These are phyloP conservation scores for Creontiades dilutus DNA, from an alignment of 2,888 invertebrate genomes.

Conservation along the genomic window DNA sequence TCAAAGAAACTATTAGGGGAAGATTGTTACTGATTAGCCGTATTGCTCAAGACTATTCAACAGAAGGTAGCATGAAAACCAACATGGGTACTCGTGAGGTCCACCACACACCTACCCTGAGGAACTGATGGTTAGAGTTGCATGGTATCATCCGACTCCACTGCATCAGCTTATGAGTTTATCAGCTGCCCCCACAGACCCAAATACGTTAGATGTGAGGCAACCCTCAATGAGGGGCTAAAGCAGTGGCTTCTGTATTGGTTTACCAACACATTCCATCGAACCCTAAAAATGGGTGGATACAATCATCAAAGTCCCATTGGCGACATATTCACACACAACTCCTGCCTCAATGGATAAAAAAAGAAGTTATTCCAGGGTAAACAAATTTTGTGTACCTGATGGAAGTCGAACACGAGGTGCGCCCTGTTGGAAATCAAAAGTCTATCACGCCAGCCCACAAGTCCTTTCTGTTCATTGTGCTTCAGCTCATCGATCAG, in stretches of 20 bases:
- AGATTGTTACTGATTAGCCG: slow-evolving; percentile 1
- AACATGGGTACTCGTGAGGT: not conserved
- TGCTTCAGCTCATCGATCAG: slow-evolving; percentile 96
- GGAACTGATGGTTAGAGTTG: slow-evolving; percentile 9
- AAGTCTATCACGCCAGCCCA: slow-evolving; percentile 89
- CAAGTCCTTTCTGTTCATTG: slow-evolving; percentile 93
- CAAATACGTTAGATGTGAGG: not conserved
- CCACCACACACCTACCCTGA: slow-evolving; percentile 47
- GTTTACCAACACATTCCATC: slow-evolving; percentile 35
- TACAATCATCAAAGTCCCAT: slow-evolving; percentile 40
- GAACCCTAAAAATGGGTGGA: slow-evolving; percentile 52
- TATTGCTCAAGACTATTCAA: not conserved
- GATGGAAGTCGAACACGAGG: slow-evolving; percentile 94
- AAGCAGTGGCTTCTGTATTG: slow-evolving; percentile 6
- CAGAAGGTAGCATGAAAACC: not conserved
- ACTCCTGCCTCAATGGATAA: not conserved
- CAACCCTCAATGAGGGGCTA: not conserved
- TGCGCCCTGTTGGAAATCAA: slow-evolving; percentile 98
- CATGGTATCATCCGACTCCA: not conserved
- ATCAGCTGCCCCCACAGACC: slow-evolving; percentile 2
- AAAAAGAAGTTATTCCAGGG: not conserved
- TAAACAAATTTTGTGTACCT: slow-evolving; percentile 78
- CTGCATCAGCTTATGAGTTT: not conserved
- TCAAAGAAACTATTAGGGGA: not conserved
- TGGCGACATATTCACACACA: not conserved